Evolutionary conservation across 1,140 invertebrate genomes (phyloP).

Genomic region (Temnothorax longispinosus): DNA sequence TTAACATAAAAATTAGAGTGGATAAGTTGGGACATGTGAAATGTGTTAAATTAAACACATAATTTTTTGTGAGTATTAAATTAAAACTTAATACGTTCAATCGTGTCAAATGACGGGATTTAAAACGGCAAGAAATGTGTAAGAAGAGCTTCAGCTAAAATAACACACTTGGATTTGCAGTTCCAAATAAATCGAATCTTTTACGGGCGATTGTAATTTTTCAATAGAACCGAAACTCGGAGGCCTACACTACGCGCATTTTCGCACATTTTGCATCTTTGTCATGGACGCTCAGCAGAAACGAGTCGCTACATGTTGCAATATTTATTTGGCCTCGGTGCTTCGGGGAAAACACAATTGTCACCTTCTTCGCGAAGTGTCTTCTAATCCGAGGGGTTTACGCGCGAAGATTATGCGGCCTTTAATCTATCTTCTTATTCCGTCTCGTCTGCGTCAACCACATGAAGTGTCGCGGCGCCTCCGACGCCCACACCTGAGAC

Average conservation of each 20-base stretch:
- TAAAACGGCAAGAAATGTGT: no score
- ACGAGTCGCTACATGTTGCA: neutral
- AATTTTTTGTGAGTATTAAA: no score
- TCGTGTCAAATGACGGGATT: no score
- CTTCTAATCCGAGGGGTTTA: conserved; percentile 18
- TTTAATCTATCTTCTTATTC: conserved; percentile 17
- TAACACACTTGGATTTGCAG: no score
- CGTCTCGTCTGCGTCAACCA: conserved; percentile 3
- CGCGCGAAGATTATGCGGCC: neutral
- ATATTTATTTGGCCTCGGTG: conserved; percentile 13
- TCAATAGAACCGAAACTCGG: neutral
- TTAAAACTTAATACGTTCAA: no score
- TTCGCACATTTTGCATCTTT: neutral
- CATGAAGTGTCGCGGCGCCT: conserved; percentile 51
- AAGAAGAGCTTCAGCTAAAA: no score
- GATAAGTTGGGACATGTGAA: no score
- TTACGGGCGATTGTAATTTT: neutral
- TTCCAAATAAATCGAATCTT: no score
- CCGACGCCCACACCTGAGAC: conserved; percentile 40
- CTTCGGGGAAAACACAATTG: conserved; percentile 25
- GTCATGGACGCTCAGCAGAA: neutral
- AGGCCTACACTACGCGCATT: neutral
- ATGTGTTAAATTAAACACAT: no score
- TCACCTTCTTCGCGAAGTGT: neutral
- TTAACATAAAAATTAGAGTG: no score